Conservation (phyloP, 2,797 vertebrate species). For the Neopelma chrysocephalum region DNA sequence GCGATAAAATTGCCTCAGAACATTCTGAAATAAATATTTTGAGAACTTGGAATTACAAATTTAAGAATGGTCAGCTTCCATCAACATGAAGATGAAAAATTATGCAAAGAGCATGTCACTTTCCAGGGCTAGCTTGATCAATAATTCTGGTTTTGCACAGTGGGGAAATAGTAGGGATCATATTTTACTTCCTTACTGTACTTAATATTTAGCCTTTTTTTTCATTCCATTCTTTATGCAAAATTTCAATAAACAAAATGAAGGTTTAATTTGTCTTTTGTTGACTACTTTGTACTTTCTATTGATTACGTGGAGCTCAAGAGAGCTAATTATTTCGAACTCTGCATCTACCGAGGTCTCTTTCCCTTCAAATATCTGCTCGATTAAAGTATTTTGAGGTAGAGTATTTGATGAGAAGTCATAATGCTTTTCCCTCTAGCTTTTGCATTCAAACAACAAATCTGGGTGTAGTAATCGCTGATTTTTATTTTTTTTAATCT, state of each 20-base stretch:
- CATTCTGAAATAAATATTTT: not conserved
- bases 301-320: slow-evolving; percentile 31
- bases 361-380: not conserved
- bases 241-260: slow-evolving; percentile 27
- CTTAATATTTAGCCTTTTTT: not conserved
- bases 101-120: not conserved
- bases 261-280: slow-evolving; percentile 31
- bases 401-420: not conserved
- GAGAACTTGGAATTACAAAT: not conserved
- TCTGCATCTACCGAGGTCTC: not conserved
- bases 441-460: not conserved
- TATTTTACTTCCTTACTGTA: not conserved
- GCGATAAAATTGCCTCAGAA: not conserved
- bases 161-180: not conserved
- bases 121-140: not conserved
- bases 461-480: not conserved
- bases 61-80: not conserved
- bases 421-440: not conserved
- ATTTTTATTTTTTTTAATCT: not conserved
- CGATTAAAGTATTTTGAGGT: not conserved
- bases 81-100: not conserved
- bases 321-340: slow-evolving; percentile 36
- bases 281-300: not conserved
- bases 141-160: not conserved
- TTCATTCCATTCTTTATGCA: not conserved